Conservation (phyloP, 2,113 vertebrate genomes). For the Junco hyemalis region DNA sequence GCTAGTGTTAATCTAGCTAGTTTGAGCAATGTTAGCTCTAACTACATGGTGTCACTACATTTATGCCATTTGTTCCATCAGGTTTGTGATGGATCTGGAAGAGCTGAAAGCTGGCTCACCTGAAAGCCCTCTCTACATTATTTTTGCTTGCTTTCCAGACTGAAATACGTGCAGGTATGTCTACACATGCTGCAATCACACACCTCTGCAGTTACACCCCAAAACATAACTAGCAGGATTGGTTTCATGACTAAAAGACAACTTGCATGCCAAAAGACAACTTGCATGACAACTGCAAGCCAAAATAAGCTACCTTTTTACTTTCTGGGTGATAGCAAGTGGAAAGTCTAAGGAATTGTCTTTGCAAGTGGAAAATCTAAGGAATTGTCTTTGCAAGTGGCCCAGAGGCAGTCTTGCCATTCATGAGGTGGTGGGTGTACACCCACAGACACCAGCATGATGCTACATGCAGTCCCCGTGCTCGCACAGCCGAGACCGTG, state of each 20-base stretch:
- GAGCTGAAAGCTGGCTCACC: neutral
- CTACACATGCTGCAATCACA: neutral
- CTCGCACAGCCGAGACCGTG: accelerated
- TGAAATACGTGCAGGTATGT: neutral
- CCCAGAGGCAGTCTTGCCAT: neutral
- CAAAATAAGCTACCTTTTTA: neutral
- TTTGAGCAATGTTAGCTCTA: neutral
- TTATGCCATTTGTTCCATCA: neutral
- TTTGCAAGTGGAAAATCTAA: too few relatives aligned
- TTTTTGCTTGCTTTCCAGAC: neutral
- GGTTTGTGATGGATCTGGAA: neutral
- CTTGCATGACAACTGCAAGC: neutral
- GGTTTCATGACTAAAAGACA: neutral
- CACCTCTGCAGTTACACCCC: neutral
- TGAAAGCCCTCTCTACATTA: neutral
- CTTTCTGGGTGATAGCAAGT: neutral
- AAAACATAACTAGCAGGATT: neutral
- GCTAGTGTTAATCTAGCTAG: neutral
- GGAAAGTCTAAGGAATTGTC: neutral
- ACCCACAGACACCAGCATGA: neutral
- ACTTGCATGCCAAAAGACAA: neutral
- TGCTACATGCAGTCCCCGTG: neutral
- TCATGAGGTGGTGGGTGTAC: accelerated
- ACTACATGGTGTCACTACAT: neutral
- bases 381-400: neutral